phyloP scores from a whole-genome alignment of 2,113 vertebrate genomes.

The Tenebrosternarchus preto region DNA sequence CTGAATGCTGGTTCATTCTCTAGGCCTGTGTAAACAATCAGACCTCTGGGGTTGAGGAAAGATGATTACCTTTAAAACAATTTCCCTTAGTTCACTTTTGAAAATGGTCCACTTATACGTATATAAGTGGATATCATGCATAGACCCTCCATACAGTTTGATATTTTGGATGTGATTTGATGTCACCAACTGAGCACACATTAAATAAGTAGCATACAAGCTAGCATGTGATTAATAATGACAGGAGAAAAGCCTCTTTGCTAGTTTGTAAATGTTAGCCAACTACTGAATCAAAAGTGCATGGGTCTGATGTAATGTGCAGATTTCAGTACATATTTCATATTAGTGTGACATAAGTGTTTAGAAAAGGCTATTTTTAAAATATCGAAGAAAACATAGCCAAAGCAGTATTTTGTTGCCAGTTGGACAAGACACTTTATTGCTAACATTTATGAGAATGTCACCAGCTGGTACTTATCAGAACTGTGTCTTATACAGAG shows the following conservation, averaged over 20 bases:
- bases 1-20: not conserved
- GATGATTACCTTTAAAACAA: no score
- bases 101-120: no score
- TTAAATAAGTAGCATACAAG: no score
- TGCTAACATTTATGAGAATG: constrained; percentile 5
- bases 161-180: no score
- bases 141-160: no score
- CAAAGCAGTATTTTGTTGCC: not conserved
- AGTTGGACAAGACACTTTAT: constrained; percentile 24
- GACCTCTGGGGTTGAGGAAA: no score
- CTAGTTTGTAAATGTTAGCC: not conserved
- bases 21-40: not conserved
- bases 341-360: not conserved
- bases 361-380: not conserved
- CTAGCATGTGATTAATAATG: no score
- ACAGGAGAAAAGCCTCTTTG: not conserved
- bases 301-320: constrained; percentile 8
- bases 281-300: not conserved
- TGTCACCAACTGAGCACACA: no score
- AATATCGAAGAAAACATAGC: not conserved
- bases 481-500: not conserved
- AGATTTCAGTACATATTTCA: constrained; percentile 15
- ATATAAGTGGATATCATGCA: no score
- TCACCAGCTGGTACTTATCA: constrained; percentile 22
- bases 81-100: no score